phyloP scores from a whole-genome alignment of 2,113 vertebrate genomes.

The Oncorhynchus masou region DNA sequence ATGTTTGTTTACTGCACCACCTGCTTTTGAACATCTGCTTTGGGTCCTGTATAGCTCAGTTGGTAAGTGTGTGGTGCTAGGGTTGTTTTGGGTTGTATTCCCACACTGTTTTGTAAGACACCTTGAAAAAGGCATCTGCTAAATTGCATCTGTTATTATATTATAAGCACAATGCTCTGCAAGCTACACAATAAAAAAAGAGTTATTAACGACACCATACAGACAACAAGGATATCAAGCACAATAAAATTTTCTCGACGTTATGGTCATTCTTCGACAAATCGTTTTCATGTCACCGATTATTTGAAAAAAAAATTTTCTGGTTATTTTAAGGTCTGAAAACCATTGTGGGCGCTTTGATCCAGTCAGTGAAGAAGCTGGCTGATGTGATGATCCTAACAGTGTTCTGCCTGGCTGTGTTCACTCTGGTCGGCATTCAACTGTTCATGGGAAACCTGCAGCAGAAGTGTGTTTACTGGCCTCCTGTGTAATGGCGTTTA shows the following conservation, averaged over 20 bases:
- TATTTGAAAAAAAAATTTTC: too few relatives aligned
- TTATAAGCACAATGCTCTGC: too few relatives aligned
- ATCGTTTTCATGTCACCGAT: too few relatives aligned
- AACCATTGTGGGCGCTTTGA: slow-evolving; percentile 83
- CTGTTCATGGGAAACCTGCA: slow-evolving; percentile 85
- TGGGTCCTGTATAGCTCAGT: not conserved
- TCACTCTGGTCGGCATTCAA: slow-evolving; percentile 82
- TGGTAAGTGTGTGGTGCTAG: not conserved
- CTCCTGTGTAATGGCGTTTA: slow-evolving; percentile 36
- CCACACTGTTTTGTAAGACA: too few relatives aligned
- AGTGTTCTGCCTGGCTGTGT: slow-evolving; percentile 82
- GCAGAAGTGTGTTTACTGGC: slow-evolving; percentile 82
- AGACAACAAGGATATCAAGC: too few relatives aligned
- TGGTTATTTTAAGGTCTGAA: slow-evolving; percentile 74
- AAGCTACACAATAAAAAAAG: too few relatives aligned
- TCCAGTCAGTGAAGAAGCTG: slow-evolving; percentile 86
- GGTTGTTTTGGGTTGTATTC: too few relatives aligned
- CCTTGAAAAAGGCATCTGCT: too few relatives aligned
- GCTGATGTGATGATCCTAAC: slow-evolving; percentile 85
- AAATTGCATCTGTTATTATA: too few relatives aligned
- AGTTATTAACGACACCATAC: too few relatives aligned
- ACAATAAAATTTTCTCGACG: too few relatives aligned
- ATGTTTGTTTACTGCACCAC: not conserved
- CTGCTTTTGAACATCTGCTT: not conserved
- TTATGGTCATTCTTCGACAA: too few relatives aligned